phyloP scores from a whole-genome alignment of 2,888 invertebrate genomes.

The Nymphalis polychloros region DNA sequence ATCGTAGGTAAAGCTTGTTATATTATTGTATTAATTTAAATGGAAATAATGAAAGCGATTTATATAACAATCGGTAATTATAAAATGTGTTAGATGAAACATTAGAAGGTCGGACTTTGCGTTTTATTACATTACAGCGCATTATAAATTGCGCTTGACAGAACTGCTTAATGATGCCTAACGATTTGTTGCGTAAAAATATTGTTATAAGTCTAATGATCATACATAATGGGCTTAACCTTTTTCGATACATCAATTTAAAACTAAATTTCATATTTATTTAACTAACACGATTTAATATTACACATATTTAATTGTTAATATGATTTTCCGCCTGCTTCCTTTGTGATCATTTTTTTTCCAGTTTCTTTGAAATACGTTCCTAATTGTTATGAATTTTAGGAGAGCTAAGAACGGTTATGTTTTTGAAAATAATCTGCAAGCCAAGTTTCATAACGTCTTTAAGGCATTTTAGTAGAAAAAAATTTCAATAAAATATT shows the following conservation, averaged over 20 bases:
- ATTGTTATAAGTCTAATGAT: neutral
- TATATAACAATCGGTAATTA: neutral
- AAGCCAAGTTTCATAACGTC: no score
- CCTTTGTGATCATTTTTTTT: no score
- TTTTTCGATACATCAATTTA: neutral
- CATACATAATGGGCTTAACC: neutral
- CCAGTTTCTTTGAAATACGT: no score
- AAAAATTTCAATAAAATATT: no score
- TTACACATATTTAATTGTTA: no score
- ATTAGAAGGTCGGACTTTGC: neutral
- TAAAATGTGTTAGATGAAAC: neutral
- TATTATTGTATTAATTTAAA: neutral
- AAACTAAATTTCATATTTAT: neutral
- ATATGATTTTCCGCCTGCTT: no score
- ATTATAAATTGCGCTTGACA: slow-evolving; percentile 2
- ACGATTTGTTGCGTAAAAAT: neutral
- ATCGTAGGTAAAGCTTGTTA: no score
- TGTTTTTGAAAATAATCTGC: no score
- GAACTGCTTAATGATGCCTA: slow-evolving; percentile 1
- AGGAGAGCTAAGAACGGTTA: no score
- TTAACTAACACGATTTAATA: neutral
- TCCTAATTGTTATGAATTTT: no score
- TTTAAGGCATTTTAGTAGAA: no score
- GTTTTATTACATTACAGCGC: slow-evolving; percentile 1
- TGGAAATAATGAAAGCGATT: neutral